phyloP scores from a whole-genome alignment of 2,888 invertebrate genomes.

The Melikaiella ostensackeni region DNA sequence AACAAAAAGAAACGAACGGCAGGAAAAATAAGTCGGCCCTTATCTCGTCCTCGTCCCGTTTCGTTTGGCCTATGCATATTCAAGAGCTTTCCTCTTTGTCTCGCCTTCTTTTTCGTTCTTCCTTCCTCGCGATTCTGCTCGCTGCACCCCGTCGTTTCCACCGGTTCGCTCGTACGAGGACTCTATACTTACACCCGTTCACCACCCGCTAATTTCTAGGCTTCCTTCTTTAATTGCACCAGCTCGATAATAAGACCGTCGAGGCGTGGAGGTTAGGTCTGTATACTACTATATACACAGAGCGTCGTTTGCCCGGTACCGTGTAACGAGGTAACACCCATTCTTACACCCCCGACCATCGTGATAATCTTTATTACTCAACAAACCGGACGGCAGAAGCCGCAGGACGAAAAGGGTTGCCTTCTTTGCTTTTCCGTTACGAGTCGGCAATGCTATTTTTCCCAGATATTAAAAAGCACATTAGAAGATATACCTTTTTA shows the following conservation, averaged over 20 bases:
- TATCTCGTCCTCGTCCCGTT: constrained; percentile 73
- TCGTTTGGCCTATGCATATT: constrained; percentile 76
- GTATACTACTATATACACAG: constrained; percentile 45
- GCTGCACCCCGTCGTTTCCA: constrained; percentile 59
- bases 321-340: constrained; percentile 69
- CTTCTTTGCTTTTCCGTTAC: background rate
- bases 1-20: constrained; percentile 70
- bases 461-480: background rate
- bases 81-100: constrained; percentile 63
- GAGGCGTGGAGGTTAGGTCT: constrained; percentile 50
- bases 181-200: constrained; percentile 73
- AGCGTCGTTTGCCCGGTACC: constrained; percentile 48
- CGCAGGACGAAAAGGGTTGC: constrained; percentile 34
- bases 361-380: constrained; percentile 65
- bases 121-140: constrained; percentile 56
- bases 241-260: constrained; percentile 69
- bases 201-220: constrained; percentile 74
- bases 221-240: constrained; percentile 75
- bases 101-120: constrained; percentile 56
- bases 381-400: constrained; percentile 45
- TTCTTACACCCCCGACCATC: constrained; percentile 65
- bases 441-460: background rate
- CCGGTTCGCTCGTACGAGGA: constrained; percentile 59
- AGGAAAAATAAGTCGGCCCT: constrained; percentile 76
- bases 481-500: background rate